Percentiles rank a stretch among this genome's conserved stretches.
Evolutionary conservation across 2,888 invertebrate species (phyloP).

Genomic region (Zhuqinia jingwanae): DNA sequence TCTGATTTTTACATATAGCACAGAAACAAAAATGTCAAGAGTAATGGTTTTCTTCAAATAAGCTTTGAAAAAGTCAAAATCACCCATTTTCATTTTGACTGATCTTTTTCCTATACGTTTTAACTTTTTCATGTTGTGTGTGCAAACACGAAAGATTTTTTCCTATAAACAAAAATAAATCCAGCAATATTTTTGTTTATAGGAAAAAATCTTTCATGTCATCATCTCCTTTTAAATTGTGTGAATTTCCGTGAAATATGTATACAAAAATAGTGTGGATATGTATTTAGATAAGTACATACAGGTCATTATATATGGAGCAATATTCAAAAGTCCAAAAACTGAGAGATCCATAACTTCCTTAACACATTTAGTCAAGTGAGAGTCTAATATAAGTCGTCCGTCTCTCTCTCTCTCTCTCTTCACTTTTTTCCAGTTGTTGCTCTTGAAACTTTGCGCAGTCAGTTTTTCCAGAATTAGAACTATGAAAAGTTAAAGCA

Average conservation of each 20-base stretch:
- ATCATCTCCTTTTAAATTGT: slow-evolving; percentile 35
- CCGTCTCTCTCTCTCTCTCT: no score
- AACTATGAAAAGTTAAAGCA: no score
- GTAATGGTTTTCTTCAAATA: slow-evolving; percentile 43
- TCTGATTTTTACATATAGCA: slow-evolving; percentile 11
- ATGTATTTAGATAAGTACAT: no score
- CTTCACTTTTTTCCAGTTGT: background rate
- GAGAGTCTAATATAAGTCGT: background rate
- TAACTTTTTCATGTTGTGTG: background rate
- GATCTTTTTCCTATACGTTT: background rate
- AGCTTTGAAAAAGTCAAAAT: slow-evolving; percentile 38
- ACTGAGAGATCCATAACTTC: no score
- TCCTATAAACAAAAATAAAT: no score
- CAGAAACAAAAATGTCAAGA: slow-evolving; percentile 46
- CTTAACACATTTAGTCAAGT: background rate
- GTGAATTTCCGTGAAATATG: no score
- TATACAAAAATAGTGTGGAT: no score
- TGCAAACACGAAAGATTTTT: background rate
- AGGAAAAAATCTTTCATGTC: slow-evolving; percentile 38
- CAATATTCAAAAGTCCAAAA: no score
- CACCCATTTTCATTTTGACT: slow-evolving; percentile 15
- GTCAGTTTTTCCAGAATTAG: background rate
- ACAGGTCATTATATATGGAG: no score
- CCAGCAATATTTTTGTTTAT: background rate
- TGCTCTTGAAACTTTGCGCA: background rate